Percentiles rank a stretch among this genome's conserved stretches.
phyloP scores from a whole-genome alignment of 2,888 invertebrate species.

The Lagria hirta region DNA sequence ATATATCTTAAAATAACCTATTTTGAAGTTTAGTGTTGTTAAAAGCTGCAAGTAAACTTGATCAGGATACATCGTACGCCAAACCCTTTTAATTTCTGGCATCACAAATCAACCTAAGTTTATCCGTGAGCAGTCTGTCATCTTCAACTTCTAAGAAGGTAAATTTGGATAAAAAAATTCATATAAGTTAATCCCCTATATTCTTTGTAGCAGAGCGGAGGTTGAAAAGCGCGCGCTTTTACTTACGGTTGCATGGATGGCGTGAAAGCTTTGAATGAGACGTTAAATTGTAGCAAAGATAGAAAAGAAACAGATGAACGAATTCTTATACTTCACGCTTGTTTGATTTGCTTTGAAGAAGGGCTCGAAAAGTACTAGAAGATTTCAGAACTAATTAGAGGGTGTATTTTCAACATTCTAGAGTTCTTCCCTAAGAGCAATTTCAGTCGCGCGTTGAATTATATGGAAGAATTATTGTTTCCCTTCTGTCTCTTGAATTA shows the following conservation, averaged over 20 bases:
- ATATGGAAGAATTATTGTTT: no score
- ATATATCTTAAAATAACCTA: no score
- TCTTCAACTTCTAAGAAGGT: constrained; percentile 8
- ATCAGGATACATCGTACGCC: no score
- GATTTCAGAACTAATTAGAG: constrained; percentile 16
- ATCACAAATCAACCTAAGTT: no score
- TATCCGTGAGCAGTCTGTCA: no score
- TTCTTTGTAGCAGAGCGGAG: constrained; percentile 10
- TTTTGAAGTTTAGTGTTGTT: no score
- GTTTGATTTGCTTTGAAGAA: constrained; percentile 8
- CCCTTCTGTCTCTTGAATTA: no score
- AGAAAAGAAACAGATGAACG: constrained; percentile 9
- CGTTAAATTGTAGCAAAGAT: constrained; percentile 7
- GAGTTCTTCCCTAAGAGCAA: constrained; percentile 1
- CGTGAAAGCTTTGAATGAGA: constrained; percentile 14
- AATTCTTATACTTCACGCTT: constrained; percentile 5
- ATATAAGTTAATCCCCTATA: constrained; percentile 10
- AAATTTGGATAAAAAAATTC: no score
- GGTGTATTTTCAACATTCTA: constrained; percentile 11
- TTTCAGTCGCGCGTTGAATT: no score
- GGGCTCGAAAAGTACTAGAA: constrained; percentile 5
- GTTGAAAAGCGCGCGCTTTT: constrained; percentile 11
- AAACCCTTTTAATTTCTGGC: no score
- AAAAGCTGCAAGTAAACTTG: no score
- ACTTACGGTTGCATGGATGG: constrained; percentile 4